phyloP scores from a whole-genome alignment of 2,113 vertebrate genomes.

The Azemiops feae region DNA sequence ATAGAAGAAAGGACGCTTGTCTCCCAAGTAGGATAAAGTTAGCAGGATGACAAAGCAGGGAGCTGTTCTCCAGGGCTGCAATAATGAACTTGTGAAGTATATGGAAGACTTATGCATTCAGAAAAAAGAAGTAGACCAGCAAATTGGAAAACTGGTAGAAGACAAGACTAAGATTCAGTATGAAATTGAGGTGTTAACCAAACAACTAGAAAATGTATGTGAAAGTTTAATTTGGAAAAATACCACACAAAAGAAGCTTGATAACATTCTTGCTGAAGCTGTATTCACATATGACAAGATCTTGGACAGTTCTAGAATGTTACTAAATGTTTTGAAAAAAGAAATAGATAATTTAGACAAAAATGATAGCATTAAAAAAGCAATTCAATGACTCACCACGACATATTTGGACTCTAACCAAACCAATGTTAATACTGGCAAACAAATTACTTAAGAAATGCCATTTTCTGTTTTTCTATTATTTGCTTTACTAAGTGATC shows the following conservation, averaged over 20 bases:
- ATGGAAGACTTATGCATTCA: constrained; percentile 56
- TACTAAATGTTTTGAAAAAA: constrained; percentile 61
- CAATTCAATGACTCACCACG: constrained; percentile 20
- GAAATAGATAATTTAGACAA: constrained; percentile 60
- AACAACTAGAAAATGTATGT: constrained; percentile 49
- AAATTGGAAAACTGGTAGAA: constrained; percentile 57
- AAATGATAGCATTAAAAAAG: constrained; percentile 42
- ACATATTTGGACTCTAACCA: constrained; percentile 33
- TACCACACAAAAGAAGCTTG: constrained; percentile 54
- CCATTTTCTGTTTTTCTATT: background rate
- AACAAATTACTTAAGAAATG: background rate
- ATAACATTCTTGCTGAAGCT: constrained; percentile 63
- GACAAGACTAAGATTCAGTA: constrained; percentile 53
- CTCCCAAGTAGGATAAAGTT: background rate
- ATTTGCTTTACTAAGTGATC: background rate
- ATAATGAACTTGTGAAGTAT: constrained; percentile 62
- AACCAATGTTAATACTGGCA: background rate
- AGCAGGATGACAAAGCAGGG: constrained; percentile 62
- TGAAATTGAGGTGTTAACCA: constrained; percentile 51
- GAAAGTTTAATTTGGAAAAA: constrained; percentile 55
- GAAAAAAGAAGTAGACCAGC: constrained; percentile 54
- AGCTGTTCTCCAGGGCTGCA: constrained; percentile 60
- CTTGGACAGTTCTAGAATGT: constrained; percentile 63
- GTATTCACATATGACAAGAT: constrained; percentile 65
- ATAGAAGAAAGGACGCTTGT: background rate